Conservation (phyloP, 2,113 vertebrate genomes). For the Hippopotamus amphibius region DNA sequence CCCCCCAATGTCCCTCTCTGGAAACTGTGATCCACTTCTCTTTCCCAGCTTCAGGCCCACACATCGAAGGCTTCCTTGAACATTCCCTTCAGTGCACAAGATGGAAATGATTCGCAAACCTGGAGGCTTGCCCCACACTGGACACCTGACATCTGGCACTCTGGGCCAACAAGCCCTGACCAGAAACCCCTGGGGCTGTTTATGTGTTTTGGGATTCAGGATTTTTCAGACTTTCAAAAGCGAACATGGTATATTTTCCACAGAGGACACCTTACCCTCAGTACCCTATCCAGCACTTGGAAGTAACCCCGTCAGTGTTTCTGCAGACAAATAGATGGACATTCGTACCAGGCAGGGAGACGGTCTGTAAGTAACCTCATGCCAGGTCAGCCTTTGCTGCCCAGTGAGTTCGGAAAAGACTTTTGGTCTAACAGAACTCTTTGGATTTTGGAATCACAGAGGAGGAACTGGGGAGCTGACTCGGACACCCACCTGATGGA, state of each 20-base stretch:
- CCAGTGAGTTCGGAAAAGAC: not conserved
- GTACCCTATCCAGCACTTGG: not conserved
- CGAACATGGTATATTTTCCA: not conserved
- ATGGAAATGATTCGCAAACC: not conserved
- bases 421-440: no score
- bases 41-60: not conserved
- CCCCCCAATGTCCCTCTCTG: no score
- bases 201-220: not conserved
- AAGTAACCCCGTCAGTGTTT: not conserved
- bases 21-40: not conserved
- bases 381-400: not conserved
- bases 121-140: accelerated
- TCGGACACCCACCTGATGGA: no score
- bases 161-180: not conserved
- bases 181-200: not conserved
- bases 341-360: not conserved
- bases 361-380: not conserved
- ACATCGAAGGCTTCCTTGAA: not conserved
- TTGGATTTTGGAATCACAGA: not conserved
- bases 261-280: not conserved
- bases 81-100: not conserved
- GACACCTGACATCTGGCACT: not conserved
- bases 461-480: not conserved
- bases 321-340: not conserved
- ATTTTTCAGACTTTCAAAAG: not conserved